A percentile compares a stretch with the other conserved stretches of the same genome.
Evolutionary conservation across 2,797 vertebrate genomes (phyloP).

Genomic region (Phataginus tetradactyla): DNA sequence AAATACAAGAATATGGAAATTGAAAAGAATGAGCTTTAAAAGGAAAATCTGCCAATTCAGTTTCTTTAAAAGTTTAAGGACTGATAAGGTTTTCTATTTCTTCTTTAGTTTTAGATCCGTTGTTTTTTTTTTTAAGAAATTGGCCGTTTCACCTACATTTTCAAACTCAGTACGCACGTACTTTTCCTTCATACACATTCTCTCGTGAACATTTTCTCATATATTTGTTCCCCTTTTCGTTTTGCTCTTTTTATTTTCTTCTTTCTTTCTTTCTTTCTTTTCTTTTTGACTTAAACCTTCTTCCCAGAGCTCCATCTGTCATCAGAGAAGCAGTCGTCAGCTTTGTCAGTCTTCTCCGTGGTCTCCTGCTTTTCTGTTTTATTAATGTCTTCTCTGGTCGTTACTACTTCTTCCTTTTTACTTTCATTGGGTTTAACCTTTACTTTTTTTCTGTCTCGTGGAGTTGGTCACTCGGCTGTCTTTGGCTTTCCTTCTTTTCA

Average conservation of each 20-base stretch:
- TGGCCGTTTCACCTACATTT: background rate
- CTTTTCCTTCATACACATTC: background rate
- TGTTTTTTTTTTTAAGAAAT: background rate
- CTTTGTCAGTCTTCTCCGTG: background rate
- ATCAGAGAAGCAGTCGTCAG: background rate
- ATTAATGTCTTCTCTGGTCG: background rate
- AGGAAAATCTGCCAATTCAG: background rate
- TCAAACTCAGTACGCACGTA: background rate
- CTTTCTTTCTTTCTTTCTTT: background rate
- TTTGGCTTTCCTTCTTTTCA: background rate
- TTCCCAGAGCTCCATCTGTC: background rate
- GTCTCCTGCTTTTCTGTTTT: background rate
- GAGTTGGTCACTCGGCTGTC: background rate
- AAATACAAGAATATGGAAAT: background rate
- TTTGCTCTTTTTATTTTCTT: background rate
- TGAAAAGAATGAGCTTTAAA: background rate
- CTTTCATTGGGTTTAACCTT: background rate
- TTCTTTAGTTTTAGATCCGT: background rate
- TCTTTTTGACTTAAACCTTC: background rate
- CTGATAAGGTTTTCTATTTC: background rate
- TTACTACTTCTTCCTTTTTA: background rate
- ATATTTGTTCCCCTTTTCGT: background rate
- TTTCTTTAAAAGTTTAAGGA: background rate
- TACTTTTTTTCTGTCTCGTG: background rate
- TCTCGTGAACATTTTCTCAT: background rate